These are phyloP conservation scores for Drosophila arizonae DNA, from an alignment of 1,140 invertebrate genomes.

Conservation along the genomic window DNA sequence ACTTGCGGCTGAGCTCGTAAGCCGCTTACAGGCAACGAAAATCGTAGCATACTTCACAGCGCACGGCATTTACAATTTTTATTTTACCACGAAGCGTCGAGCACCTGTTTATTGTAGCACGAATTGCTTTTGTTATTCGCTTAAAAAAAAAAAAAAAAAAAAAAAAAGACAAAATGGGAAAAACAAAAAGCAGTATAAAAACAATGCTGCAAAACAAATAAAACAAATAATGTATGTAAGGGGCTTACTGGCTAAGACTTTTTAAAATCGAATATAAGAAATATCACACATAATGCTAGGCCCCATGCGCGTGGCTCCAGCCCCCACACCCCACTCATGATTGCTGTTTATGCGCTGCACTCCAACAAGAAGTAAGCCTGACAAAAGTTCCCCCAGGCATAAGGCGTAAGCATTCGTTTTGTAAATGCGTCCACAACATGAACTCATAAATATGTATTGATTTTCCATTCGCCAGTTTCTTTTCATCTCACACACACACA, in stretches of 20 bases:
- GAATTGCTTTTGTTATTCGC: conserved; percentile 11
- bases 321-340: neutral
- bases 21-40: conserved; percentile 43
- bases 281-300: neutral
- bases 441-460: conserved; percentile 79
- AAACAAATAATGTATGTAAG: conserved; percentile 11
- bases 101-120: conserved; percentile 10
- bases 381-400: conserved; percentile 9
- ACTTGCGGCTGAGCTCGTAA: conserved; percentile 50
- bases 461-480: conserved; percentile 66
- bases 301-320: neutral
- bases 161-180: neutral
- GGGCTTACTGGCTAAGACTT: conserved; percentile 23
- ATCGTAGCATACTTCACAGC: conserved; percentile 43
- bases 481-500: conserved; percentile 36
- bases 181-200: neutral
- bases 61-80: conserved; percentile 22
- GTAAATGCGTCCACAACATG: conserved; percentile 71
- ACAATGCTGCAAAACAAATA: neutral
- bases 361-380: conserved; percentile 52
- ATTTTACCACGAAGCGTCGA: conserved; percentile 1
- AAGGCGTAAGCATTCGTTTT: conserved; percentile 52
- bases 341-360: conserved; percentile 1
- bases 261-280: conserved; percentile 32
- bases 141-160: neutral